Base-by-base conservation (phyloP, 2,113 vertebrate species). In the Hippotragus niger region DNA sequence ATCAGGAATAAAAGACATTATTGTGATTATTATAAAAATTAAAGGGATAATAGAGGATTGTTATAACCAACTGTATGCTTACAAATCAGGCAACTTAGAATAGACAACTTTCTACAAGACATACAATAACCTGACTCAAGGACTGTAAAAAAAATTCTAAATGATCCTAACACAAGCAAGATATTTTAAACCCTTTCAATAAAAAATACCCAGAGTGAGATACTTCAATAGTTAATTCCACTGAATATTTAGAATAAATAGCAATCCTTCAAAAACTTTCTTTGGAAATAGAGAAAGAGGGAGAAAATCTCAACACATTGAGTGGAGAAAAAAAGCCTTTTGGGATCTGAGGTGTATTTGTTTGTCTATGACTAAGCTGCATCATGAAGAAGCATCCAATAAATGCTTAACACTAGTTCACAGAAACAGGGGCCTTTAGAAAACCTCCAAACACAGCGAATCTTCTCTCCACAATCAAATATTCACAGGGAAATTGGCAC, bases 201-300 rank as follows among this genome's bases (percentile, higher is more conserved):
- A 82, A 53, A 17, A 40, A 5, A 87, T 43, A 43, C 2, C 27
- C 17, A 76, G 23, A 53, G 1, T 40, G 7, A 71, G 0, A 76
- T 45, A 0, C 27, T 52, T 23, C 25, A 3, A 17, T 33, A 12
- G 17, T 74, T 36, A 71, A 84, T 80, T 71, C 15, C 21, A 60
- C 2, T 55, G 16, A 60, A 17, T 76, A 80, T 64, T 45, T 88
- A 88, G 6, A 80, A 81, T 55, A 95, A 88, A 80, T 76, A 67
- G 33, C 6, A 84, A 21, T 60, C 3, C n/a, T 76, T 93, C 7
- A 50, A 0, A 88, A 43, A 14, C 84, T 60, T 43, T 67, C 53
- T 80, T 67, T 2, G 2, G 45, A 85, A 78, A 78, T 64, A 36
- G 25, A 64, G 7, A 45, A 71, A 36, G 10, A 71, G 9, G 5